A percentile compares a stretch with the other conserved stretches of the same genome.
These are phyloP conservation scores for Sakesphorus luctuosus DNA, from an alignment of 2,113 vertebrate species.

Conservation along the genomic window DNA sequence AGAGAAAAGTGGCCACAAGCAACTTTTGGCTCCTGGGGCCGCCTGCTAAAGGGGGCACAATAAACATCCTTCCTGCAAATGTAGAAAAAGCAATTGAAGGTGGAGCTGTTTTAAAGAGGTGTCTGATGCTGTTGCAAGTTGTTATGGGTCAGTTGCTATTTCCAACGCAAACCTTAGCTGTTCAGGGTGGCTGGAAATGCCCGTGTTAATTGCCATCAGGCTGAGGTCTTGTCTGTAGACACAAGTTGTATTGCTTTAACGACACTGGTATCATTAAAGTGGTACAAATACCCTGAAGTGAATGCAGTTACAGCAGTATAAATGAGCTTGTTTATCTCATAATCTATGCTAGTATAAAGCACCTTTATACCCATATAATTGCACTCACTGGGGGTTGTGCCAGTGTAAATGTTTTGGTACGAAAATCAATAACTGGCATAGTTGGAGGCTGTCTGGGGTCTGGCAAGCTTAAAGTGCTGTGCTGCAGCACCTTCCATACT, in stretches of 20 bases:
- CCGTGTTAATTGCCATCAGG: conserved; percentile 42
- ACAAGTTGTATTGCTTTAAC: conserved; percentile 28
- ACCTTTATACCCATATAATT: conserved; percentile 37
- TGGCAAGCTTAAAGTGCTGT: background rate
- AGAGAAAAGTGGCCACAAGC: conserved; percentile 64
- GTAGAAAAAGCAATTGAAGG: conserved; percentile 20
- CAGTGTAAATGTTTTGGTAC: conserved; percentile 49
- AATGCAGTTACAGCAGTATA: background rate
- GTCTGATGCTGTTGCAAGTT: conserved; percentile 25
- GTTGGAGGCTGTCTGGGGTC: background rate
- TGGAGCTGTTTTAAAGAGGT: background rate
- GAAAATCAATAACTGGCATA: conserved; percentile 16
- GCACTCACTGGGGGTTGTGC: background rate
- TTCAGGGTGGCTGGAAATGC: conserved; percentile 41
- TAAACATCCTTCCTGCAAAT: background rate
- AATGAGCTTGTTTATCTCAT: conserved; percentile 39
- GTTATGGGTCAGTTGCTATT: conserved; percentile 45
- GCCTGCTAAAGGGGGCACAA: background rate
- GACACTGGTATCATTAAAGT: background rate
- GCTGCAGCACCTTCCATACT: background rate
- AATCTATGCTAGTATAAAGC: conserved; percentile 29
- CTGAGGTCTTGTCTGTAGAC: conserved; percentile 1
- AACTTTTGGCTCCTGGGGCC: conserved; percentile 40
- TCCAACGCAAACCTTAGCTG: conserved; percentile 20
- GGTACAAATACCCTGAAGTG: background rate